These are phyloP conservation scores for Sturnus vulgaris DNA, from an alignment of 2,113 vertebrate species.

Conservation along the genomic window DNA sequence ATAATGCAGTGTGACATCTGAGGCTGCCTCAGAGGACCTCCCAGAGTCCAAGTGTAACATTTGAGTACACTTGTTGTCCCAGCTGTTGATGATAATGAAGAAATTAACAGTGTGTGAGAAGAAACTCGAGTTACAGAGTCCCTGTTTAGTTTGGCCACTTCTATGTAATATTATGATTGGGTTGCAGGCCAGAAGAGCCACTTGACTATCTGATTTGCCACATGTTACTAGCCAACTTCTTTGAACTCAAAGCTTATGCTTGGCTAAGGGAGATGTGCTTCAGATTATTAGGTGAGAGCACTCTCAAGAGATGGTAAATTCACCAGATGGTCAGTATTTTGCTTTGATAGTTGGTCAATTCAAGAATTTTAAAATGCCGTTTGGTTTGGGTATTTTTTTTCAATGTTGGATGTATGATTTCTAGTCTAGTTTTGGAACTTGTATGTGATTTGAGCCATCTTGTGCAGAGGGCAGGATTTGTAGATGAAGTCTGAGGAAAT, in stretches of 20 bases:
- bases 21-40: neutral
- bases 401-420: neutral
- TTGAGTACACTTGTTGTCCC: neutral
- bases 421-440: neutral
- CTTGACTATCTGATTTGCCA: neutral
- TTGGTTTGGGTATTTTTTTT: neutral
- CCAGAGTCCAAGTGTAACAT: neutral
- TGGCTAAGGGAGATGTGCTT: neutral
- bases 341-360: neutral
- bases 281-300: neutral
- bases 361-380: neutral
- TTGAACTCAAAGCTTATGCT: neutral
- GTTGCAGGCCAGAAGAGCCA: neutral
- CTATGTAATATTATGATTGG: neutral
- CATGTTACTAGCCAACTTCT: neutral
- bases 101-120: neutral
- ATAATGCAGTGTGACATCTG: neutral
- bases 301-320: neutral
- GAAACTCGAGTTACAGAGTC: neutral
- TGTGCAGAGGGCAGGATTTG: neutral
- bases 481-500: neutral
- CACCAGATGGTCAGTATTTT: neutral
- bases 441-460: neutral
- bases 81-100: fast-evolving
- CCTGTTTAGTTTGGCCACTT: neutral